Evolutionary conservation across 2,888 invertebrate species (phyloP).

Genomic region (Yponomeuta malinellus): DNA sequence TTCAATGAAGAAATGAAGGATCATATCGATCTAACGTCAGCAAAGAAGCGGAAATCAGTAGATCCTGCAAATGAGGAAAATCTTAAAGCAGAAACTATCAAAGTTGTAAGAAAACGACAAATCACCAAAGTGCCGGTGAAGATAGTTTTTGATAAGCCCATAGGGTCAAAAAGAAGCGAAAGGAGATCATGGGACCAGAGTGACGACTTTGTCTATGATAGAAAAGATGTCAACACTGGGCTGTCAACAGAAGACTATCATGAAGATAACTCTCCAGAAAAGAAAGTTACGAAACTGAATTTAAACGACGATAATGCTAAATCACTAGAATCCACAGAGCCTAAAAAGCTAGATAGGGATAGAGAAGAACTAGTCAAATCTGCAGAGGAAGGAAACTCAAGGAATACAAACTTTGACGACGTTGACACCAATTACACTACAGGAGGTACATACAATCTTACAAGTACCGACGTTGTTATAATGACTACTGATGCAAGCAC

Average conservation of each 20-base stretch:
- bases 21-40: constrained; percentile 17
- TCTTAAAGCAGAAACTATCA: constrained; percentile 15
- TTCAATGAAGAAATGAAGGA: constrained; percentile 12
- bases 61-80: background rate
- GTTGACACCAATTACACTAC: background rate
- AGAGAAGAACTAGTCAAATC: too few species aligned
- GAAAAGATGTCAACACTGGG: background rate
- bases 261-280: too few species aligned
- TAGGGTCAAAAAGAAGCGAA: constrained; percentile 7
- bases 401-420: too few species aligned
- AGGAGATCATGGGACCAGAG: background rate
- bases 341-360: too few species aligned
- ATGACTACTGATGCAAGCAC: background rate
- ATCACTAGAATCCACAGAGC: too few species aligned
- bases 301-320: too few species aligned
- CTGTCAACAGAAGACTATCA: background rate
- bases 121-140: constrained; percentile 26
- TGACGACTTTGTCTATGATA: background rate
- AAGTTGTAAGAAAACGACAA: constrained; percentile 17
- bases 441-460: background rate
- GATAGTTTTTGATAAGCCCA: constrained; percentile 22
- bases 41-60: background rate
- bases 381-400: too few species aligned
- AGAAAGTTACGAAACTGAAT: too few species aligned
- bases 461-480: background rate